Evolutionary conservation across 2,888 invertebrate species (phyloP).

Genomic region (Gerris lacustris): DNA sequence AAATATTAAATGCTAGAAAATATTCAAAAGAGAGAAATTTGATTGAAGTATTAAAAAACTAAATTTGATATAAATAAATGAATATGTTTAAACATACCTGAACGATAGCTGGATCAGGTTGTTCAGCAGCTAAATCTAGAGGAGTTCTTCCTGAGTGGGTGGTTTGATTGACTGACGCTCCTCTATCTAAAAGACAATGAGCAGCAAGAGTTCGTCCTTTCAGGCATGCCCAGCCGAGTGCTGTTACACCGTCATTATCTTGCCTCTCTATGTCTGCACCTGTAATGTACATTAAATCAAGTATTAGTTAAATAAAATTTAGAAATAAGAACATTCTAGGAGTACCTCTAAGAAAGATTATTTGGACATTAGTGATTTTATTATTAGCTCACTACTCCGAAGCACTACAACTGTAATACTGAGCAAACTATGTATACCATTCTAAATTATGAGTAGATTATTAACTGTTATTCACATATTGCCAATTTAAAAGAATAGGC

Average conservation of each 20-base stretch:
- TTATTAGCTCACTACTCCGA: too few species aligned
- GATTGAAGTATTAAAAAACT: too few species aligned
- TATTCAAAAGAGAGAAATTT: not conserved
- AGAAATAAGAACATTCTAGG: not conserved
- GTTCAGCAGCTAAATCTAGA: slow-evolving; percentile 75
- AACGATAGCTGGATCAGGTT: slow-evolving; percentile 38
- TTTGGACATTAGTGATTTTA: too few species aligned
- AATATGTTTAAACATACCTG: slow-evolving; percentile 28
- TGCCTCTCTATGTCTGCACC: slow-evolving; percentile 34
- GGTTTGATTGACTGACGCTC: slow-evolving; percentile 67
- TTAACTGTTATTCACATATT: too few species aligned
- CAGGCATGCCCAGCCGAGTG: slow-evolving; percentile 84
- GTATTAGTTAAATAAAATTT: not conserved
- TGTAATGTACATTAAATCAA: slow-evolving; percentile 9
- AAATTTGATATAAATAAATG: too few species aligned
- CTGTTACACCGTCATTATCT: slow-evolving; percentile 78
- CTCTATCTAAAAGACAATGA: slow-evolving; percentile 65
- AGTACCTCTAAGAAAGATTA: too few species aligned
- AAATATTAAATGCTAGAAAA: slow-evolving; percentile 4
- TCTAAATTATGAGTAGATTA: too few species aligned
- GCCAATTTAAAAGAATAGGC: too few species aligned
- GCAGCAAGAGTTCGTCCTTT: slow-evolving; percentile 66
- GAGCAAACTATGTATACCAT: too few species aligned
- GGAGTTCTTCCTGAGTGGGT: slow-evolving; percentile 82
- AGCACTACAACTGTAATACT: too few species aligned